These are phyloP conservation scores for Brachionus rubens DNA, from an alignment of 1,140 invertebrate genomes.

Conservation along the genomic window DNA sequence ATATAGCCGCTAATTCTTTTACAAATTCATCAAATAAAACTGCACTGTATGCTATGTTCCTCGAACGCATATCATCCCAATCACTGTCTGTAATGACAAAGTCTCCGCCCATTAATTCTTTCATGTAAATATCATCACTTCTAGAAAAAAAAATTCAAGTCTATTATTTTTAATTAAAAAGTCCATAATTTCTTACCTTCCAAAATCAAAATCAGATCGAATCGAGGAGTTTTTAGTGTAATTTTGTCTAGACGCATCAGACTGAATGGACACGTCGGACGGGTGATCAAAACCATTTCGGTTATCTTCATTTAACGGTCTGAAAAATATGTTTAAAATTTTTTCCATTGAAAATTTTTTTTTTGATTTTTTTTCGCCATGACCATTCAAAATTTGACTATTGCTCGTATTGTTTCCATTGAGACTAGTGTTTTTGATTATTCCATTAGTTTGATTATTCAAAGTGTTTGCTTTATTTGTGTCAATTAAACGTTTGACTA, in stretches of 20 bases:
- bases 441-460: background rate
- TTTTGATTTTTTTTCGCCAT: background rate
- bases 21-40: constrained; percentile 86
- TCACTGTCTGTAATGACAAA: constrained; percentile 47
- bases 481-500: constrained; percentile 61
- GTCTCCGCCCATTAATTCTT: background rate
- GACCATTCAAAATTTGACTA: background rate
- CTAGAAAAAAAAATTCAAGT: background rate
- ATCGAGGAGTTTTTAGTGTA: background rate
- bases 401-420: background rate
- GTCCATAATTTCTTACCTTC: background rate
- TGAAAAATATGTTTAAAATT: constrained; percentile 36
- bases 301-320: background rate
- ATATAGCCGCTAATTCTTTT: constrained; percentile 82
- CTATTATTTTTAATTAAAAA: background rate
- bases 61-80: constrained; percentile 56
- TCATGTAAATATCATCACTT: background rate
- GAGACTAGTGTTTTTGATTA: background rate
- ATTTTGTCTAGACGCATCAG: background rate
- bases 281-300: background rate
- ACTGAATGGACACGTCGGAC: background rate
- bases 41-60: constrained; percentile 74
- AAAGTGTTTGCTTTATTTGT: background rate
- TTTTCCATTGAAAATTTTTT: constrained; percentile 29
- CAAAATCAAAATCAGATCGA: constrained; percentile 3